Base-by-base conservation (phyloP, 2,888 invertebrate genomes). In the Cheilosia grossa region DNA sequence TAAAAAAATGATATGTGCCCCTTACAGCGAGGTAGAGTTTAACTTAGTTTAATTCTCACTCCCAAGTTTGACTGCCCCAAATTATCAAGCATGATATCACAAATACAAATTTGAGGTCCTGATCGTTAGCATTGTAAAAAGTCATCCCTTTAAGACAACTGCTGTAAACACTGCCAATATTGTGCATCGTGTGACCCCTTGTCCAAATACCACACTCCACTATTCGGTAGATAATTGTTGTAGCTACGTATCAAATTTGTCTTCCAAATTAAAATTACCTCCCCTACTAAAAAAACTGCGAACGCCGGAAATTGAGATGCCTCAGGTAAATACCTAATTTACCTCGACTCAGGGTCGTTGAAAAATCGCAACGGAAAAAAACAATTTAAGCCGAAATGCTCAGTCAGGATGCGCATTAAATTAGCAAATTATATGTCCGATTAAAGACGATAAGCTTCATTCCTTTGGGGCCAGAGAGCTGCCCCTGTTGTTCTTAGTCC, bases 371-470 rank as follows among this genome's bases (percentile, higher is more conserved):
- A 42, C 21, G 2, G 5, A 24, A 24, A 24, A 72, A 72, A 51
- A 49, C 63, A 3, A 47, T 75, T 74, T 40, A 73, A 47, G 44
- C 51, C 42, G 37, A 85, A 85, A 81, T 81, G 75, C 75, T 61
- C 75, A 85, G 33, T 77, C 70, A 75, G 63, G 72, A 75, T 81
- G 81, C 80, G 85, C 85, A 81, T 81, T 85, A 85, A 85, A 81
- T 85, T 81, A 85, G 85, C 85, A 85, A 85, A 85, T 85, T 85
- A 85, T 81, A 67, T 61, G 85, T 85, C 85, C 56, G 85, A 85
- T 85, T 66, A 66, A 75, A 49, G 13, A 40, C 67, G 85, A 85
- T 85, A 85, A 85, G 75, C 40, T 69, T 79, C 67, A 63, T 73
- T 67, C 33, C 37, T 42, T 27, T 5, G 15, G 6, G 44, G 56